phyloP scores from a whole-genome alignment of 2,888 invertebrate species.

The Himalopsyche tibetana region DNA sequence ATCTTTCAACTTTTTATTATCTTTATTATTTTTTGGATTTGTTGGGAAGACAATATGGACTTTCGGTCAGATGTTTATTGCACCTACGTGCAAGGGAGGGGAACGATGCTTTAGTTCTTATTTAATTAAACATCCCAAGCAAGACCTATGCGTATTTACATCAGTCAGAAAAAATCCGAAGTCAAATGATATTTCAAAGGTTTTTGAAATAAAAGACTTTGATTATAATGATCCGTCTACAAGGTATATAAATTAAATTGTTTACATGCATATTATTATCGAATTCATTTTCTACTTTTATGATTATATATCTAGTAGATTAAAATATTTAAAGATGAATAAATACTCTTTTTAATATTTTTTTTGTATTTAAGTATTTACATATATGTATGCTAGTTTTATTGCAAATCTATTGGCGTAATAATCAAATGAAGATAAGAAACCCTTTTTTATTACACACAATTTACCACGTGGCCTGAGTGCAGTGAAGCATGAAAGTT shows the following conservation, averaged over 20 bases:
- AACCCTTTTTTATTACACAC: too few relatives aligned
- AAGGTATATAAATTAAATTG: conserved; percentile 69
- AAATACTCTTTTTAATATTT: too few relatives aligned
- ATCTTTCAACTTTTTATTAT: conserved; percentile 80
- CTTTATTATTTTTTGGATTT: conserved; percentile 82
- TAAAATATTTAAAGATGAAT: too few relatives aligned
- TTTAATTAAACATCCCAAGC: conserved; percentile 80
- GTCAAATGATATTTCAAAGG: conserved; percentile 77
- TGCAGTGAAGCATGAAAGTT: too few relatives aligned
- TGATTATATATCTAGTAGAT: too few relatives aligned
- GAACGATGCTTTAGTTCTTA: conserved; percentile 83
- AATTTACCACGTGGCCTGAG: too few relatives aligned
- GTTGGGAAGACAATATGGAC: conserved; percentile 86
- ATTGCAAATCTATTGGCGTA: too few relatives aligned
- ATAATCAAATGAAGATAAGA: too few relatives aligned
- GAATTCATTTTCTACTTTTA: too few relatives aligned
- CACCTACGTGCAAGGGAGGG: conserved; percentile 81
- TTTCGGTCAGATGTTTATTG: conserved; percentile 83
- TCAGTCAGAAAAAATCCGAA: conserved; percentile 79
- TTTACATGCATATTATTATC: too few relatives aligned
- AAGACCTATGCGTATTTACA: conserved; percentile 83
- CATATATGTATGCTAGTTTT: too few relatives aligned
- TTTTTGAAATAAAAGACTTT: conserved; percentile 80
- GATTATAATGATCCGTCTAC: conserved; percentile 79
- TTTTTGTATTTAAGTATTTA: too few relatives aligned